These are phyloP conservation scores for Todiramphus saurophagus DNA, from an alignment of 2,113 vertebrate species.

Conservation along the genomic window DNA sequence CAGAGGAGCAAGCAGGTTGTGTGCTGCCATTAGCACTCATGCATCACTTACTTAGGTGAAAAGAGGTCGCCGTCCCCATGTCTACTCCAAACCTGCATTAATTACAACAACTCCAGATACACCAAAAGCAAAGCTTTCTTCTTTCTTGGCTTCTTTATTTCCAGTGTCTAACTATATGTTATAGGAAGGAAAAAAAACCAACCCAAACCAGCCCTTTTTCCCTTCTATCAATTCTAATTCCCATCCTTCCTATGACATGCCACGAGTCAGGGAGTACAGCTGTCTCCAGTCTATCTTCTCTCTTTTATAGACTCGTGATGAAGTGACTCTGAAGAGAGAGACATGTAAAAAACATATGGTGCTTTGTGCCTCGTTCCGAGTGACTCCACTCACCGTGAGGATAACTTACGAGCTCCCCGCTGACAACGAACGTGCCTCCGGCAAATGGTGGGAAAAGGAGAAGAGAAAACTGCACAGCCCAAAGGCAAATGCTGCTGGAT, in stretches of 20 bases:
- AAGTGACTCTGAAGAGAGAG: constrained; percentile 49
- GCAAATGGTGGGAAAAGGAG: background rate
- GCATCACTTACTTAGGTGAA: accelerated
- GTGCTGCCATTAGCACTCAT: background rate
- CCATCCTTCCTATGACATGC: background rate
- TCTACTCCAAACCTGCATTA: background rate
- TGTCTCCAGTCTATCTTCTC: background rate
- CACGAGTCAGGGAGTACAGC: background rate
- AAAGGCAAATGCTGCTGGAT: background rate
- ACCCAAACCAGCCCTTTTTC: background rate
- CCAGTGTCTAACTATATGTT: background rate
- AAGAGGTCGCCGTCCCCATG: background rate
- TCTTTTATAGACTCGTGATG: constrained; percentile 2
- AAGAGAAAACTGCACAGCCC: background rate
- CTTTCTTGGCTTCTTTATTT: background rate
- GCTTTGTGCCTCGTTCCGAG: background rate
- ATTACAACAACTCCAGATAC: background rate
- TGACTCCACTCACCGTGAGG: background rate
- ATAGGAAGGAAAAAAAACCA: background rate
- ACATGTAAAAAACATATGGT: constrained; percentile 34
- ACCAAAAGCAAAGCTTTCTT: background rate
- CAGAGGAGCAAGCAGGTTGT: background rate
- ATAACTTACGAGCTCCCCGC: background rate
- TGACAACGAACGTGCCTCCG: background rate
- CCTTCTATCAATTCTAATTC: background rate